A percentile compares a stretch with the other conserved stretches of the same genome.
Conservation (phyloP, 2,888 invertebrate genomes). For the Chesias legatella region DNA sequence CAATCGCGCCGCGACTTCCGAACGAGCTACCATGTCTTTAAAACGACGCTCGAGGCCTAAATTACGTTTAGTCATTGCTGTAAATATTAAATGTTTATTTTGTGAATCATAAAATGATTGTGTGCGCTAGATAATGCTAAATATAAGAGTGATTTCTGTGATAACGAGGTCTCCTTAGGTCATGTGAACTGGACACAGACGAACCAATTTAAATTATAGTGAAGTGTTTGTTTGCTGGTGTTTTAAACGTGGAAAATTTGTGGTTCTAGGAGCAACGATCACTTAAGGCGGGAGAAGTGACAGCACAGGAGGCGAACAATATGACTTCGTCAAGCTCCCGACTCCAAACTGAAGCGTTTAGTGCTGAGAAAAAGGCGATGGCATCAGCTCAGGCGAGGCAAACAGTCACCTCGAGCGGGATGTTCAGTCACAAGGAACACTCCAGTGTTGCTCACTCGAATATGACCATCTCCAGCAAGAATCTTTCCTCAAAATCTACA, state of each 20-base stretch:
- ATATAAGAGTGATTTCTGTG: conserved; percentile 47
- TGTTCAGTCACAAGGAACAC: conserved; percentile 86
- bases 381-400: conserved; percentile 89
- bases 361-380: conserved; percentile 88
- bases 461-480: conserved; percentile 88
- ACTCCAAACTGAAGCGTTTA: conserved; percentile 91
- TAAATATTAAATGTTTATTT: conserved; percentile 70
- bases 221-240: conserved; percentile 3
- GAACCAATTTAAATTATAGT: conserved; percentile 10
- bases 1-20: conserved; percentile 49
- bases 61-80: conserved; percentile 68
- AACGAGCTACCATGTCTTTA: conserved; percentile 61
- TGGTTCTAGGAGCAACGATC: conserved; percentile 88
- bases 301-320: conserved; percentile 92
- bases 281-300: conserved; percentile 90
- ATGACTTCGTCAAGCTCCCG: conserved; percentile 91
- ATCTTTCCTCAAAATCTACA: conserved; percentile 83
- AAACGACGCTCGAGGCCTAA: conserved; percentile 69
- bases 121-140: conserved; percentile 34
- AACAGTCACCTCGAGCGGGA: conserved; percentile 88
- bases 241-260: conserved; percentile 20
- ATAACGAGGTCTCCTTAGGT: conserved; percentile 44
- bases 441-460: conserved; percentile 89
- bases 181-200: conserved; percentile 11
- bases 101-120: conserved; percentile 55